Conservation (phyloP, 2,888 invertebrate genomes). For the Papilio demoleus region DNA sequence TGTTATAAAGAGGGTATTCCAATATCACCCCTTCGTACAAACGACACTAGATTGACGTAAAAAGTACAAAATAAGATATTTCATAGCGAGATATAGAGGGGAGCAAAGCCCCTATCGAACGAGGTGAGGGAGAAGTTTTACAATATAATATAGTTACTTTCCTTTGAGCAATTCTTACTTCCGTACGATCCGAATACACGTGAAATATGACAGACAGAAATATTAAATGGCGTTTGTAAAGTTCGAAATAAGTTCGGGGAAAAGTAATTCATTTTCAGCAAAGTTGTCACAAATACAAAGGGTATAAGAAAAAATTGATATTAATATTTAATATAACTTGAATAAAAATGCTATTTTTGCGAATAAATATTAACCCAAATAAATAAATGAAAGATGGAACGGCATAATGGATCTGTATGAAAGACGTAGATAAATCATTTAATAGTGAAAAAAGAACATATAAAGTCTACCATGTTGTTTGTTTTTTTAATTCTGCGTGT, state of each 20-base stretch:
- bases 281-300: neutral
- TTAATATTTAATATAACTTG: neutral
- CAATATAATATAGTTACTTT: slow-evolving; percentile 38
- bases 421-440: no score
- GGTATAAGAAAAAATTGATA: neutral
- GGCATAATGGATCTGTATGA: no score
- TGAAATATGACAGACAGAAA: slow-evolving; percentile 19
- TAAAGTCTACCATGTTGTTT: no score
- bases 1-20: slow-evolving; percentile 43
- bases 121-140: slow-evolving; percentile 40
- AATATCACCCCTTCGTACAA: slow-evolving; percentile 49
- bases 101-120: slow-evolving; percentile 45
- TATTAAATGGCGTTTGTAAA: slow-evolving; percentile 15
- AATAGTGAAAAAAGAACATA: no score
- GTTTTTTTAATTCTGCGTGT: no score
- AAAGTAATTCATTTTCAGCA: slow-evolving; percentile 14
- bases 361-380: no score
- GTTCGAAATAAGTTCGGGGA: neutral
- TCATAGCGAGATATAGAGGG: slow-evolving; percentile 49
- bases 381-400: no score
- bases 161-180: slow-evolving; percentile 25
- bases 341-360: neutral
- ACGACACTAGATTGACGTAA: slow-evolving; percentile 50
- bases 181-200: slow-evolving; percentile 14
- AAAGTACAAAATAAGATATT: slow-evolving; percentile 61